A percentile compares a stretch with the other conserved stretches of the same genome.
Conservation (phyloP, 2,797 vertebrate species). For the Epinephelus awoara region DNA sequence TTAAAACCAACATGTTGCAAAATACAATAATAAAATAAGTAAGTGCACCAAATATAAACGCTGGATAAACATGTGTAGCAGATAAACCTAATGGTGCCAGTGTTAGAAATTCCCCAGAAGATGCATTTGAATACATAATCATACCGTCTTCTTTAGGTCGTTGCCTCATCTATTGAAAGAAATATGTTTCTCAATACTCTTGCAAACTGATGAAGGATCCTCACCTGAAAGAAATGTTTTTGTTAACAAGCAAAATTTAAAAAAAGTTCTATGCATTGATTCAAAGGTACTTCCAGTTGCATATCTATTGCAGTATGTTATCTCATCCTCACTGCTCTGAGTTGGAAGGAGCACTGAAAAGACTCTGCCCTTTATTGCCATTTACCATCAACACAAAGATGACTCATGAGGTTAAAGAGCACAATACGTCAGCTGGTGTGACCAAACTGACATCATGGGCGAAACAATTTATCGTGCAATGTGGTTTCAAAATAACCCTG, state of each 20-base stretch:
- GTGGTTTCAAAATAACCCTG: neutral
- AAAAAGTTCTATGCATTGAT: neutral
- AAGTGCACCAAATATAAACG: conserved; percentile 69
- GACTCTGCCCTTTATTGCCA: neutral
- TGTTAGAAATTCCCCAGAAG: conserved; percentile 34
- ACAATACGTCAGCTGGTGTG: neutral
- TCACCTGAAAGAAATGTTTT: conserved; percentile 10
- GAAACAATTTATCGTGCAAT: neutral
- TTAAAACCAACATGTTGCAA: conserved; percentile 71
- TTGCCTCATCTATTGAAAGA: neutral
- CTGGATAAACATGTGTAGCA: conserved; percentile 58
- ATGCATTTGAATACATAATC: conserved; percentile 56
- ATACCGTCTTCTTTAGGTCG: too few relatives aligned
- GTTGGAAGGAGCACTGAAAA: too few relatives aligned
- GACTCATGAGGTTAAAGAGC: neutral
- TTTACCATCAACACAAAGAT: neutral
- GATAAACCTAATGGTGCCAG: conserved; percentile 60
- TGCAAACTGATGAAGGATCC: neutral
- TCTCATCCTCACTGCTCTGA: neutral
- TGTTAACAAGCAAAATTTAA: neutral
- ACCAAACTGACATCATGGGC: neutral
- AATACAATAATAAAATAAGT: conserved; percentile 72
- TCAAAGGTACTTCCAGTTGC: neutral
- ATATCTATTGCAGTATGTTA: neutral
- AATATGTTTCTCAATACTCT: neutral